Evolutionary conservation across 2,113 vertebrate species (phyloP).

Genomic region (Fulica atra): DNA sequence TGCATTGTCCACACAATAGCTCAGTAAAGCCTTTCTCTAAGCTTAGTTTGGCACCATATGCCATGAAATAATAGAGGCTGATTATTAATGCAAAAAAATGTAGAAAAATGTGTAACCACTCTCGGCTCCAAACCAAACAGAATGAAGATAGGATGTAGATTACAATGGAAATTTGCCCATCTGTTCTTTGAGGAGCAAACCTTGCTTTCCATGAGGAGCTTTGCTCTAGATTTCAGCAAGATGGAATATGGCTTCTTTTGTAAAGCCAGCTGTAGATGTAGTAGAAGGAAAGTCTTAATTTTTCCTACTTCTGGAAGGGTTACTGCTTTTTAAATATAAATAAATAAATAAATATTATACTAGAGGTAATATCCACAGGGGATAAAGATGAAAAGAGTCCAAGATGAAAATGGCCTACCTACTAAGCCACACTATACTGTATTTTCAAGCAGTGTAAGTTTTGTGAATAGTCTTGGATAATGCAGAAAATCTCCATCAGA

Average conservation of each 20-base stretch:
- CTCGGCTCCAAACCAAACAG: not conserved
- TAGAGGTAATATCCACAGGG: not conserved
- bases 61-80: not conserved
- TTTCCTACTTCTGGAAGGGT: not conserved
- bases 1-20: not conserved
- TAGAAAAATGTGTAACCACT: not conserved
- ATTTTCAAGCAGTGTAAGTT: not conserved
- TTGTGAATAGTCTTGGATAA: not conserved
- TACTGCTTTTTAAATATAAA: not conserved
- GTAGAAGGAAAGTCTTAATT: not conserved
- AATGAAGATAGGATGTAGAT: not conserved
- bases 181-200: not conserved
- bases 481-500: not conserved
- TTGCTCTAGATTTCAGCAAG: not conserved
- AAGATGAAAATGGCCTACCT: not conserved
- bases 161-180: not conserved
- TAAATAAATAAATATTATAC: no score
- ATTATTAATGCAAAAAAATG: not conserved
- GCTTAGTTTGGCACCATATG: not conserved
- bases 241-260: not conserved
- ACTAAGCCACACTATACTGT: not conserved
- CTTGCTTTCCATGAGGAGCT: not conserved
- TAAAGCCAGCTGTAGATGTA: not conserved
- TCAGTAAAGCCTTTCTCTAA: not conserved
- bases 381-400: not conserved